These are phyloP conservation scores for Sanderia malayensis DNA, from an alignment of 30 jellyfish, hydroid and myxozoan species.

Conservation along the genomic window DNA sequence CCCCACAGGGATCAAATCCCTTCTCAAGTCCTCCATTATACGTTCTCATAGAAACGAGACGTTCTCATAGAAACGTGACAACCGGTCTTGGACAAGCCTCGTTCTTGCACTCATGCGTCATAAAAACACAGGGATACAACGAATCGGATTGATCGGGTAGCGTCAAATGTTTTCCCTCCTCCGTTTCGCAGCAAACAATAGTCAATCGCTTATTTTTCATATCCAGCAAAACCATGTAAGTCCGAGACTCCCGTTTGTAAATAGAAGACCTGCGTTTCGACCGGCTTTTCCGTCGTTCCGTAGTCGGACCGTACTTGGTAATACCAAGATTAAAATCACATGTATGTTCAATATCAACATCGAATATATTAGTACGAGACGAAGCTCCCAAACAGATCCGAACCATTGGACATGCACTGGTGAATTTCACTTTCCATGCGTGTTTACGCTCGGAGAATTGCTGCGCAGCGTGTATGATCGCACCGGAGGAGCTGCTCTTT, in stretches of 20 bases:
- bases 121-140: conserved; percentile 66
- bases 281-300: conserved; percentile 38
- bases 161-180: conserved; percentile 54
- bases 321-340: conserved; percentile 63
- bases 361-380: conserved; percentile 55
- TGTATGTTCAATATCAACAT: conserved; percentile 62
- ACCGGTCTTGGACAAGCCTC: conserved; percentile 70
- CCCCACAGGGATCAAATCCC: no score
- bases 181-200: conserved; percentile 64
- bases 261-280: conserved; percentile 62
- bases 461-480: conserved; percentile 67
- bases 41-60: no score
- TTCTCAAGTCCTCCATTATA: no score
- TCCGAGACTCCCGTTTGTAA: conserved; percentile 59
- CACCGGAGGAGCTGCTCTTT: conserved; percentile 67
- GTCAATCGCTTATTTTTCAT: conserved; percentile 53
- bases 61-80: conserved; percentile 40
- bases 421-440: conserved; percentile 68
- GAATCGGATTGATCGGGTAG: conserved; percentile 45
- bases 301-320: conserved; percentile 61
- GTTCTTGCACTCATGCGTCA: conserved; percentile 67
- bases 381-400: conserved; percentile 68
- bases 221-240: conserved; percentile 58
- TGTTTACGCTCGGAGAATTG: conserved; percentile 45
- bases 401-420: conserved; percentile 67